phyloP scores from a whole-genome alignment of 2,888 invertebrate species.

The Physocephala rufipes region DNA sequence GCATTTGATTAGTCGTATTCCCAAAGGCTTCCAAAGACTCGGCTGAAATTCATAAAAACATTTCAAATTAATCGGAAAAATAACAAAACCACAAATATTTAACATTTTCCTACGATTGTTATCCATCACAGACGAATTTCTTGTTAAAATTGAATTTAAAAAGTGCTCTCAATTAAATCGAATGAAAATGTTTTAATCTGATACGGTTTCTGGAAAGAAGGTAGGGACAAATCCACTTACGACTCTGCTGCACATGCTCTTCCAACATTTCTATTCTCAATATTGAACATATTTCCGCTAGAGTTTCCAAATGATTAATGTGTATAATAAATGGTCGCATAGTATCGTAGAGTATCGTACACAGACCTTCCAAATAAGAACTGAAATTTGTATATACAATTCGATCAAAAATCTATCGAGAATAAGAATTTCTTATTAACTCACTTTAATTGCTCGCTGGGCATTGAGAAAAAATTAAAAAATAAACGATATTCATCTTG shows the following conservation, averaged over 20 bases:
- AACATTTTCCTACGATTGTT: too few species aligned
- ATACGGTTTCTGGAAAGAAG: too few species aligned
- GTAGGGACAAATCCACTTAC: too few species aligned
- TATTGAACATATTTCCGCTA: slow-evolving; percentile 96
- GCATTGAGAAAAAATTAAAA: slow-evolving; percentile 84
- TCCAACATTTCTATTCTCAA: slow-evolving; percentile 90
- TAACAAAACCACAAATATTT: too few species aligned
- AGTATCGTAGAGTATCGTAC: slow-evolving; percentile 89
- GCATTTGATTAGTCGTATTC: slow-evolving; percentile 78
- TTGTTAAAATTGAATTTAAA: too few species aligned
- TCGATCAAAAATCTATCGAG: background rate
- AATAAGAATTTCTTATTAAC: slow-evolving; percentile 44
- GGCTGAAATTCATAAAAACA: slow-evolving; percentile 61
- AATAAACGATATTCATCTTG: slow-evolving; percentile 94
- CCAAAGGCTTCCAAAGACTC: slow-evolving; percentile 81
- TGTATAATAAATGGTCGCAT: slow-evolving; percentile 94
- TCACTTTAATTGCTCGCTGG: slow-evolving; percentile 74
- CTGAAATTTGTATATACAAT: slow-evolving; percentile 61
- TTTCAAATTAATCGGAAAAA: background rate
- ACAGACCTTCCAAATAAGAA: slow-evolving; percentile 84
- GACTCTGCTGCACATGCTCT: slow-evolving; percentile 86
- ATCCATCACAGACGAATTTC: too few species aligned
- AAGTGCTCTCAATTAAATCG: too few species aligned
- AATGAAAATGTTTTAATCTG: too few species aligned
- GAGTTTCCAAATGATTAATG: slow-evolving; percentile 95